Percentiles rank a stretch among this genome's conserved stretches.
Conservation (phyloP, 1,140 invertebrate species). For the Nomia melanderi region DNA sequence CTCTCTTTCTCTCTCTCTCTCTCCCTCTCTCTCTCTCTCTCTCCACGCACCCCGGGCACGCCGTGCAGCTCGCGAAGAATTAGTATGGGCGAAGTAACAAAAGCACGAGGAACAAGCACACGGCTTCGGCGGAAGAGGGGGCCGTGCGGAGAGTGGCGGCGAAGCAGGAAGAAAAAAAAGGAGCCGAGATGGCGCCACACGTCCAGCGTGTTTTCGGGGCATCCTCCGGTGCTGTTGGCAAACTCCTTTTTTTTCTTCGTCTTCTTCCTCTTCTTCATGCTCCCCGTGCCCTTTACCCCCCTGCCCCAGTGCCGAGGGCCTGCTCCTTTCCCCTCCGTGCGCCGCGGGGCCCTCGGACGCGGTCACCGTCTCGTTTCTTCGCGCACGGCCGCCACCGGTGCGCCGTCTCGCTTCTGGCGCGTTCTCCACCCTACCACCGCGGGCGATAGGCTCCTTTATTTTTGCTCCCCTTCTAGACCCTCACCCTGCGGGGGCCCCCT, state of each 20-base stretch:
- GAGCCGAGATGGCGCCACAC: constrained; percentile 73
- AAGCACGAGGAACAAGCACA: constrained; percentile 64
- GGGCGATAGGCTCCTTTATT: constrained; percentile 45
- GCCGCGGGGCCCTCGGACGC: background rate
- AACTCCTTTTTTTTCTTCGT: constrained; percentile 66
- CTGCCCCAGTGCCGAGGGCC: too few species aligned
- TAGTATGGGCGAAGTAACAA: constrained; percentile 79
- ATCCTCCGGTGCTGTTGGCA: constrained; percentile 76
- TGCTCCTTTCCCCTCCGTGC: background rate
- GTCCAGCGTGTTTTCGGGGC: constrained; percentile 74
- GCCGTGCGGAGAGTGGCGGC: constrained; percentile 54
- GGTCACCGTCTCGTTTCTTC: constrained; percentile 42
- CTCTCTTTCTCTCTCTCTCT: too few species aligned
- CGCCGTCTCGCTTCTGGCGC: constrained; percentile 51
- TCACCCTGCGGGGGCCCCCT: constrained; percentile 54
- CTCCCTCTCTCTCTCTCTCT: too few species aligned
- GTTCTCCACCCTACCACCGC: constrained; percentile 42
- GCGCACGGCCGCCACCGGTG: constrained; percentile 21
- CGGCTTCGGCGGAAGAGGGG: too few species aligned
- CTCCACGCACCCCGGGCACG: constrained; percentile 62
- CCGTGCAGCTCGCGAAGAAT: constrained; percentile 74
- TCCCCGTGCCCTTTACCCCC: background rate
- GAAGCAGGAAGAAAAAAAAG: constrained; percentile 67
- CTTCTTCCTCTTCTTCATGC: constrained; percentile 38
- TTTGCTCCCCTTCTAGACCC: constrained; percentile 37